Base-by-base conservation (phyloP, 2,888 invertebrate genomes). In the Sarcophaga rosellei region DNA sequence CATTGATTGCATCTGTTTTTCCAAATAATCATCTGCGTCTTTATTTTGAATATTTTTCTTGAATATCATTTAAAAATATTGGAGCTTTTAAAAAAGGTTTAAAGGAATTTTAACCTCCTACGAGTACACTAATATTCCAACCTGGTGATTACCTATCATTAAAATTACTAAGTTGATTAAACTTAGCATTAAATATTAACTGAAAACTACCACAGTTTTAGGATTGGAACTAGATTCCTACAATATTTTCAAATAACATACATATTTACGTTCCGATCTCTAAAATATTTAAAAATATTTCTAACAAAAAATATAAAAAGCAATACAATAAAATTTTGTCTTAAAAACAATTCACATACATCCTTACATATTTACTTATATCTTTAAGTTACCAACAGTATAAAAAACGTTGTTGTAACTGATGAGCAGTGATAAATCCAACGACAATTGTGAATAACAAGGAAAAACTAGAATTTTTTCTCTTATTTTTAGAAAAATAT, bases 371-470 rank as follows among this genome's bases (percentile, higher is more conserved):
- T 12, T 15, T 17, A 53, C 17, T 53, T 53, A 35, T 35, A 35
- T 10, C 8, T 35, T 35, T 2, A 35, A 17, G 53, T 53, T 17
- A 53, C 53, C 53, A 17, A 53, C 12, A 15, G 17, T 53, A 15
- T 15, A 53, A 53, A 53, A 53, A 53, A 17, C 5, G 15, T 53
- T 53, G 17, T 53, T 53, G 53, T 53, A 15, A 45, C 23, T 10
- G 20, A 62, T n/a, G 63, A 47, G 47, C 53, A 76, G 25, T 76
- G 15, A 76, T 25, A 76, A 57, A 76, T 76, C 35, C 65, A 66
- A 57, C 57, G 35, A 76, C 66, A 76, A 76, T 57, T 76, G 65
- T 57, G 44, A 75, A 75, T 65, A 74, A 63, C 23, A 25, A 53
- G 15, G 53, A 53, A 53, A 53, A 53, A 47, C 47, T 20, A 1